Base-by-base conservation (phyloP, 2,113 vertebrate genomes). In the Callithrix jacchus region DNA sequence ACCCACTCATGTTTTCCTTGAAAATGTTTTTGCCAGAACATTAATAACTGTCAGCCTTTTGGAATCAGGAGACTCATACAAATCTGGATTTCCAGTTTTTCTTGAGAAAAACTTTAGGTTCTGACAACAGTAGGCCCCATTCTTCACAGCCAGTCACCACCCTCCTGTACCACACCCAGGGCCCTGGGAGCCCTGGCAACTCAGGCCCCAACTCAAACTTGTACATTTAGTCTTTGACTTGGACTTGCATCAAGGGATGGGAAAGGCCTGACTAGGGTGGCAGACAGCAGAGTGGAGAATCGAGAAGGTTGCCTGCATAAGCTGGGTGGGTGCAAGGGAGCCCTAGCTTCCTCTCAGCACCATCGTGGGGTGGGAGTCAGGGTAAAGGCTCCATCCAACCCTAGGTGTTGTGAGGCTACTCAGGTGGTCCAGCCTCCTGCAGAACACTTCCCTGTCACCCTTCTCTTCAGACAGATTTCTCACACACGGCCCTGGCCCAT, bases 231-330 rank as follows among this genome's bases (percentile, higher is more conserved):
- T 61, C 45, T 37, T 35, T 21, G 5, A 23, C 35, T 1, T 52
- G 5, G 11, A 25, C 8, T 76, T n/a, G 2, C 56, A 73, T 14
- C 1, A 3, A 7, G n/a, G 61, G 2, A 6, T 35, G 42, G 13
- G n/a, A 49, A 25, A 32, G 54, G 35, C 82, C 49, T 12, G 35
- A 8, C 1, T 0, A 35, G 20, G 49, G 27, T 42, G 21, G 8
- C 8, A 3, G 23, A 18, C 20, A 2, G 30, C 8, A 54, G 17
- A 27, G 47, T 25, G 14, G 49, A 80, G 37, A 37, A 32, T 0
- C 0, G 18, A 58, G n/a, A 47, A n/a, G 21, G 8, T 25, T 1
- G 37, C 52, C 58, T 4, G 3, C 37, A 23, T 6, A 16, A 16
- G 56, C 49, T 47, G 5, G 27, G 37, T 40, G 21, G 37, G 35